Evolutionary conservation across 1,140 invertebrate genomes (phyloP), one percentile per base, ranked within the genome.

Genomic region (Eriocheir sinensis): DNA sequence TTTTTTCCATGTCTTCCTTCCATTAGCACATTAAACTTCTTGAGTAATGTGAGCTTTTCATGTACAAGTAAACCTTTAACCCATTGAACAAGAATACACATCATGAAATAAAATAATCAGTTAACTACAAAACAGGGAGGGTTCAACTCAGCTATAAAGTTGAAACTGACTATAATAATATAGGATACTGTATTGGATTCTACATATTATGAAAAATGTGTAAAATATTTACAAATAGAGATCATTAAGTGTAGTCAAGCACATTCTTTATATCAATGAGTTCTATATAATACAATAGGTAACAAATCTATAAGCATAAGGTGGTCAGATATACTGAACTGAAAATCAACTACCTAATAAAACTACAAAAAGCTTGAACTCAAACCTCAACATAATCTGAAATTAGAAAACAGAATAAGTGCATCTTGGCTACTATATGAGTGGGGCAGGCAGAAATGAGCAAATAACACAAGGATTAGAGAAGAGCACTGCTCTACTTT

Each of bases 381-480:
- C 38, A 30, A 41, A 88, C 41, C 38, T 88, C 41, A 41, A 88
- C 38, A 88, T 41, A 88, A 85, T 85, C 85, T 44, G 41, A 44
- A 41, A 40, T 88, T 15, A 88, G 85, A 41, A 17, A 88, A 30
- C 2, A 88, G 85, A 88, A 38, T 44, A 34, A 41, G 85, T 88
- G 85, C 85, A 88, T 88, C n/a, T 41, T 88, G 36, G 15, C 85
- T 88, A 88, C 85, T 30, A 88, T 88, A 15, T 88, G 34, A 72
- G 60, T 72, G 85, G 38, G 85, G 38, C 85, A 88, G 41, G 85
- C 85, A 88, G 34, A 44, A 34, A 41, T 41, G 85, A 40, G 85
- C 41, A 88, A 88, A 44, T 85, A 88, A 88, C 40, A 88, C 85
- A 88, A 44, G 85, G 41, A 40, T 36, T 88, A 40, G 85, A 88